Conservation (phyloP, 2,113 vertebrate species). For the Triplophysa tibetana region DNA sequence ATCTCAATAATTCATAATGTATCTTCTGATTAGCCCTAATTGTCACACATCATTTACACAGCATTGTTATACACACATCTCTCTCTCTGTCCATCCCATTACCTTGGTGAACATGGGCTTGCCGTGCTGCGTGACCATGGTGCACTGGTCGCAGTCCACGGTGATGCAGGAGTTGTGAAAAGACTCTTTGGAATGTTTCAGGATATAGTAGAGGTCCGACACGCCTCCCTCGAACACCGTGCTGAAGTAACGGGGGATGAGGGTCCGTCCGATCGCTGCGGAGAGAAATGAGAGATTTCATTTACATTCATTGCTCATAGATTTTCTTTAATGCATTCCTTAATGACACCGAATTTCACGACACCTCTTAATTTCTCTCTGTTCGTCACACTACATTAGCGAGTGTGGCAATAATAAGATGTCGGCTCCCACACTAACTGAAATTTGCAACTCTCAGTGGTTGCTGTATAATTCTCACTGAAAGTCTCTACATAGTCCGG, state of each 20-base stretch:
- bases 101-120: constrained; percentile 99
- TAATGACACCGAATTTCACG: neutral
- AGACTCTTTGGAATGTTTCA: constrained; percentile 98
- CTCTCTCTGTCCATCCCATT: constrained; percentile 47
- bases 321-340: neutral
- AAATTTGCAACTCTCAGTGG: neutral
- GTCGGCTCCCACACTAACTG: neutral
- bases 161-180: constrained; percentile 99
- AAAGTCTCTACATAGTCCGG: neutral
- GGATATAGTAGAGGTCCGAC: constrained; percentile 96
- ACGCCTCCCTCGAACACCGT: constrained; percentile 98
- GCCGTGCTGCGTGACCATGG: constrained; percentile 98
- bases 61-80: neutral
- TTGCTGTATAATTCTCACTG: neutral
- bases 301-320: neutral
- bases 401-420: neutral
- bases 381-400: neutral
- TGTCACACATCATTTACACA: neutral
- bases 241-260: constrained; percentile 99
- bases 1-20: too few relatives aligned
- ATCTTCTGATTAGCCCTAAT: too few relatives aligned
- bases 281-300: neutral
- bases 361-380: neutral
- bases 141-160: constrained; percentile 97
- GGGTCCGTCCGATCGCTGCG: constrained; percentile 94